Base-by-base conservation (phyloP, 1,140 invertebrate species). In the Hetaerina americana region DNA sequence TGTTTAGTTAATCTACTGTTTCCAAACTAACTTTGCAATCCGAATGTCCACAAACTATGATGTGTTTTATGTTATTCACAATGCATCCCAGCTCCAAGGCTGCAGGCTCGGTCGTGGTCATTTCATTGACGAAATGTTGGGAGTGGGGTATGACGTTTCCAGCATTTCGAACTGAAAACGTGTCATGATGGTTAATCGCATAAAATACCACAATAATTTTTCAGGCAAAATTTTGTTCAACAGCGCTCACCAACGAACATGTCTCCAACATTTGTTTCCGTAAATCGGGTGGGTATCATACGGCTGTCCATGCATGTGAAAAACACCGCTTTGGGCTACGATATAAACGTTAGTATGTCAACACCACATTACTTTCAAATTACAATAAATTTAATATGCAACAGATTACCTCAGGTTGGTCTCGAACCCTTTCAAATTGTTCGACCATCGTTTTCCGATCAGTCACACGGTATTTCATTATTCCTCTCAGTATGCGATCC, bases 221-320 rank as follows among this genome's bases (percentile, higher is more conserved):
- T 12, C 12, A 12, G 12, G 27, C 25, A 27, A 72, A 5, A 22
- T 24, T n/a, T 26, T 29, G n/a, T 15, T 26, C 26, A 31, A 28
- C 67, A 66, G 26, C 74, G 78, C 87, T 80, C 84, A 94, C 92
- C 92, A 77, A 97, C 91, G 85, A 97, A 98, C 94, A 97, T 97
- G 79, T 98, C 95, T 67, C 96, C 96, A 73, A 97, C 92, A 79
- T 94, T 91, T 71, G 93, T 95, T 84, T 96, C 91, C 40, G 94
- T 96, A 82, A 98, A 97, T 79, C 94, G 86, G 72, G 95, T 95
- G 25, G 95, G 94, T 76, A 97, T 91, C 90, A 98, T 95, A 84
- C 96, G 85, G 81, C 92, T 95, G 84, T 98, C 96, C 90, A 98
- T 97, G 82, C 96, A 98, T 22, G 94, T 96, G 81, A 98, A 96